A percentile compares a stretch with the other conserved stretches of the same genome.
Evolutionary conservation across 2,113 vertebrate genomes (phyloP).

Genomic region (Sylvilagus bachmani): DNA sequence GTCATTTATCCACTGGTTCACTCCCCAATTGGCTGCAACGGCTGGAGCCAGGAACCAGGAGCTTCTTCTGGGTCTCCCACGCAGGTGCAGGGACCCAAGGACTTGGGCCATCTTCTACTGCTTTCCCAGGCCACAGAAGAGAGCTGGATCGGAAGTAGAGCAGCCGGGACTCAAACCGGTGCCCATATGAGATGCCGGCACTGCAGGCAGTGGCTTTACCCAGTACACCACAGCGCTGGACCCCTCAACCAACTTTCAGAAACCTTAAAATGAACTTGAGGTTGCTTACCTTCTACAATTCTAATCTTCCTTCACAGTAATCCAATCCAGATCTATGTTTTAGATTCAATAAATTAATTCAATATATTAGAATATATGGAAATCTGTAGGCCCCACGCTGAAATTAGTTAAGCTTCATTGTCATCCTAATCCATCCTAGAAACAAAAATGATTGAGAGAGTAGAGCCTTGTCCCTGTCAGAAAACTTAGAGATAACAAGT

Average conservation of each 20-base stretch:
- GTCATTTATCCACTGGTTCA: too few species aligned
- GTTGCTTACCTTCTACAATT: neutral
- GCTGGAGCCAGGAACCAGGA: too few species aligned
- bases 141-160: too few species aligned
- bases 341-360: neutral
- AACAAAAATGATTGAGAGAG: neutral
- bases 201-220: too few species aligned
- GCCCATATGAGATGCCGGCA: too few species aligned
- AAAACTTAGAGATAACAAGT: neutral
- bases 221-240: too few species aligned
- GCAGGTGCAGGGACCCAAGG: too few species aligned
- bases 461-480: neutral
- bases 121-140: too few species aligned
- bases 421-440: neutral
- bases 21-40: too few species aligned
- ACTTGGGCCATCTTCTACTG: too few species aligned
- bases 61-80: too few species aligned
- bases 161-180: too few species aligned
- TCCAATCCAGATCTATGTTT: neutral
- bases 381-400: neutral
- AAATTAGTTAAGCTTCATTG: neutral
- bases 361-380: neutral
- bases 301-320: neutral
- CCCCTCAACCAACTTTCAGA: neutral
- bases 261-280: conserved; percentile 4